Evolutionary conservation across 2,888 invertebrate species (phyloP).

Genomic region (Acrobasis suavella): DNA sequence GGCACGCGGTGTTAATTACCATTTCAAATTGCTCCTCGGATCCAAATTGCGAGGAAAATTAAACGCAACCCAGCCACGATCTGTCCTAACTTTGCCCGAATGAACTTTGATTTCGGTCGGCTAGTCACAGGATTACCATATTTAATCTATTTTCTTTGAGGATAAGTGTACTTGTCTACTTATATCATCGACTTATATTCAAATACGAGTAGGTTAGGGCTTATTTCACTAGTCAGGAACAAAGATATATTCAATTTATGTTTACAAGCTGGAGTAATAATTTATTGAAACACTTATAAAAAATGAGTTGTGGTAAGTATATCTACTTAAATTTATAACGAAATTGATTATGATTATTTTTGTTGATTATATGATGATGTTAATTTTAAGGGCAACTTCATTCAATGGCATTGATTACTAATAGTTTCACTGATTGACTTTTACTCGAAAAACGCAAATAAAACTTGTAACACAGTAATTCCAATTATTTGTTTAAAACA

Average conservation of each 20-base stretch:
- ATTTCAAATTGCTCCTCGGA: slow-evolving; percentile 64
- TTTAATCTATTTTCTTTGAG: slow-evolving; percentile 17
- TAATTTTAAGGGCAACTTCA: too few relatives aligned
- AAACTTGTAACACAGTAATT: neutral
- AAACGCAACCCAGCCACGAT: slow-evolving; percentile 44
- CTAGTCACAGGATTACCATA: slow-evolving; percentile 18
- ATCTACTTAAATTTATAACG: too few relatives aligned
- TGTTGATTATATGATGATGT: too few relatives aligned
- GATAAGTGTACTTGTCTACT: neutral
- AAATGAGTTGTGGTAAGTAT: too few relatives aligned
- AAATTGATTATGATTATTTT: too few relatives aligned
- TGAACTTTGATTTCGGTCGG: slow-evolving; percentile 21
- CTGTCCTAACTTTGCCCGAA: slow-evolving; percentile 18
- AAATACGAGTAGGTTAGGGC: neutral
- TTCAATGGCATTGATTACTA: neutral
- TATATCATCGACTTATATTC: neutral
- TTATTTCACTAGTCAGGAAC: neutral
- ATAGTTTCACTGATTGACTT: neutral
- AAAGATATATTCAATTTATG: neutral
- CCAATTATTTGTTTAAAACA: neutral
- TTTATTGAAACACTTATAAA: neutral
- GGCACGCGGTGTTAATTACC: slow-evolving; percentile 63
- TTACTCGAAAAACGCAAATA: neutral
- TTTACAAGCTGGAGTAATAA: neutral
- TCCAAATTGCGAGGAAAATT: slow-evolving; percentile 55